Evolutionary conservation across 2,888 invertebrate genomes (phyloP).

Genomic region (Cylloceria caligata): DNA sequence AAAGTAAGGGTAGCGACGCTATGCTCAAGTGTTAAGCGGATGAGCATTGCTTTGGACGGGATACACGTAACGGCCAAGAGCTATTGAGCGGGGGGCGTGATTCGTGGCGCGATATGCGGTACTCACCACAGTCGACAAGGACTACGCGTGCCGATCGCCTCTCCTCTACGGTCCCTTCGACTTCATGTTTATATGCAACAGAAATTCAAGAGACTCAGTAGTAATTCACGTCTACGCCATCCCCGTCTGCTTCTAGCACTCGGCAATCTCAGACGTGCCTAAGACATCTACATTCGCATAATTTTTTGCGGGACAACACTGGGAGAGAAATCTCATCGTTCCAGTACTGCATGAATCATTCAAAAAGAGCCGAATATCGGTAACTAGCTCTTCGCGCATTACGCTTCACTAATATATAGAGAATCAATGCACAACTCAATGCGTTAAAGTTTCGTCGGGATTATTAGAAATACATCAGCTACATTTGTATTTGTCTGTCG

Average conservation of each 20-base stretch:
- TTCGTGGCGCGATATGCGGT: conserved; percentile 21
- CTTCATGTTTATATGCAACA: conserved; percentile 36
- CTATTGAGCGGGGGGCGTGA: conserved; percentile 13
- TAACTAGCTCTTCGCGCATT: background rate
- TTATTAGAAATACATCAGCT: background rate
- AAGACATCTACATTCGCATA: background rate
- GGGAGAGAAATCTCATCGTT: background rate
- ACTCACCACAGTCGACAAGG: background rate
- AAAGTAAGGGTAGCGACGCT: conserved; percentile 40
- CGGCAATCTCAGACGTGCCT: background rate
- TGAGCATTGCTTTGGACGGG: conserved; percentile 36
- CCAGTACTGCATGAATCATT: background rate
- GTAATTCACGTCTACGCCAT: background rate
- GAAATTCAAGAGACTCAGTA: background rate
- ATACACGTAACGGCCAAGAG: conserved; percentile 27
- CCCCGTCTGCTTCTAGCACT: background rate
- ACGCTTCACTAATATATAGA: background rate
- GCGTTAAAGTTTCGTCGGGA: too few species aligned
- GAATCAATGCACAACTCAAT: background rate
- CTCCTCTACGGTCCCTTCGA: background rate
- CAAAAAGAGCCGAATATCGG: background rate
- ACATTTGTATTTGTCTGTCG: too few species aligned
- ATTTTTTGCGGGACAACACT: background rate
- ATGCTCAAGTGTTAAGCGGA: conserved; percentile 26
- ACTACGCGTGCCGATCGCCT: conserved; percentile 13